These are phyloP conservation scores for Rissa tridactyla DNA, from an alignment of 2,113 vertebrate species.

Conservation along the genomic window DNA sequence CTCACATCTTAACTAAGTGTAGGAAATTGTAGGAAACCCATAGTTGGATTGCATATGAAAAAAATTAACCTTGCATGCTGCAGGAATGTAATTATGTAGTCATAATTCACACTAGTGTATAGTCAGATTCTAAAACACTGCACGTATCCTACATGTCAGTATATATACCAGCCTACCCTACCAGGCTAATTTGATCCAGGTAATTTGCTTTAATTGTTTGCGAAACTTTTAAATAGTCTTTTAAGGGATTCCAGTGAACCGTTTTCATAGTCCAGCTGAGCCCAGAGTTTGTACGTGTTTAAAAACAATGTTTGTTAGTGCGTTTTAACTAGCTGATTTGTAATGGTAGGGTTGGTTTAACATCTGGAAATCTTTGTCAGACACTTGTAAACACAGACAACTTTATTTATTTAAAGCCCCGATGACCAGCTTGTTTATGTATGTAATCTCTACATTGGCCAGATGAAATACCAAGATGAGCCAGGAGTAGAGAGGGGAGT, in stretches of 20 bases:
- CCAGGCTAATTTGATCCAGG: neutral
- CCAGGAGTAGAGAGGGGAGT: neutral
- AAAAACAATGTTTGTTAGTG: neutral
- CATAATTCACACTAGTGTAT: neutral
- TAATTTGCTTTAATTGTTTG: neutral
- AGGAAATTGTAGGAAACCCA: neutral
- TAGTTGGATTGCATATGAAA: neutral
- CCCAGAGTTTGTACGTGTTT: neutral
- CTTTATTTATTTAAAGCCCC: constrained; percentile 17
- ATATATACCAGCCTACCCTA: neutral
- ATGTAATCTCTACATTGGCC: neutral
- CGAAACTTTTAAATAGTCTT: neutral
- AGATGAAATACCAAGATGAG: neutral
- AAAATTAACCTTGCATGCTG: neutral
- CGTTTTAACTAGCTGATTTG: neutral
- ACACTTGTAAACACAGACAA: constrained; percentile 14
- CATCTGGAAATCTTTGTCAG: constrained; percentile 26
- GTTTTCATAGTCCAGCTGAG: neutral
- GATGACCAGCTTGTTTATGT: neutral
- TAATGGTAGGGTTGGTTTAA: neutral
- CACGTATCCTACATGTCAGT: neutral
- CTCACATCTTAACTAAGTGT: neutral
- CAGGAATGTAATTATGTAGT: neutral
- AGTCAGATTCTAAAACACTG: neutral
- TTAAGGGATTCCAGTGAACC: neutral